Percentiles rank a stretch among this genome's conserved stretches.
These are phyloP conservation scores for Brachyopa scutellaris DNA, from an alignment of 2,888 invertebrate genomes.

Conservation along the genomic window DNA sequence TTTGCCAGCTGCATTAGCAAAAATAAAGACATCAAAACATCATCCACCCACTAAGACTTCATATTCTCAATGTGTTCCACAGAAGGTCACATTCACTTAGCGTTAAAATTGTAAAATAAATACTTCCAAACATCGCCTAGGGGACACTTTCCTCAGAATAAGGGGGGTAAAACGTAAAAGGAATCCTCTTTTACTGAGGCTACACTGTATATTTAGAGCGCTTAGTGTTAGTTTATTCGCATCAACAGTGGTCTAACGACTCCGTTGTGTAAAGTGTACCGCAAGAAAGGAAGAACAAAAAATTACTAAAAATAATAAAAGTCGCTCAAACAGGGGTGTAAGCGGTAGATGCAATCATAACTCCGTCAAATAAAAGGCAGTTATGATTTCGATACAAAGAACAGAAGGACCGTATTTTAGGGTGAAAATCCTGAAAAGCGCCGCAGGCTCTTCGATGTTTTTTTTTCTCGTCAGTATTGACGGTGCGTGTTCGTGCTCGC, in stretches of 20 bases:
- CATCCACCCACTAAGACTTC: slow-evolving; percentile 39
- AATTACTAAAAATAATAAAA: slow-evolving; percentile 66
- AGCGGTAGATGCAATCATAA: slow-evolving; percentile 50
- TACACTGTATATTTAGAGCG: slow-evolving; percentile 7
- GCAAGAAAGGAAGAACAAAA: neutral
- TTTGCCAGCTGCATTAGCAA: slow-evolving; percentile 66
- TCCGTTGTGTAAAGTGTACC: slow-evolving; percentile 14
- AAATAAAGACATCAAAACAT: slow-evolving; percentile 68
- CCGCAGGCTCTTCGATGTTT: slow-evolving; percentile 49
- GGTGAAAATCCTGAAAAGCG: slow-evolving; percentile 58
- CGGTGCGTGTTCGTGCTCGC: slow-evolving; percentile 42
- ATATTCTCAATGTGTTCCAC: too few relatives aligned
- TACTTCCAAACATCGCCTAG: slow-evolving; percentile 63
- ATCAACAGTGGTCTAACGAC: slow-evolving; percentile 23
- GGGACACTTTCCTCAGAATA: slow-evolving; percentile 34
- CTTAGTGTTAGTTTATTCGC: slow-evolving; percentile 52
- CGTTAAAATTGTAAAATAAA: slow-evolving; percentile 61
- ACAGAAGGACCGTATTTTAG: slow-evolving; percentile 19
- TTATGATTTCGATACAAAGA: slow-evolving; percentile 53
- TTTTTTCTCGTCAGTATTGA: slow-evolving; percentile 12
- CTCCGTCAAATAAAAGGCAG: slow-evolving; percentile 47
- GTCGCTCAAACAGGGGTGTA: slow-evolving; percentile 21
- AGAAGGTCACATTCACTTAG: slow-evolving; percentile 32
- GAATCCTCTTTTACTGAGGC: neutral
- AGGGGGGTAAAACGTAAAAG: slow-evolving; percentile 15